Conservation (phyloP, 2,113 vertebrate species). For the Gallinago media region DNA sequence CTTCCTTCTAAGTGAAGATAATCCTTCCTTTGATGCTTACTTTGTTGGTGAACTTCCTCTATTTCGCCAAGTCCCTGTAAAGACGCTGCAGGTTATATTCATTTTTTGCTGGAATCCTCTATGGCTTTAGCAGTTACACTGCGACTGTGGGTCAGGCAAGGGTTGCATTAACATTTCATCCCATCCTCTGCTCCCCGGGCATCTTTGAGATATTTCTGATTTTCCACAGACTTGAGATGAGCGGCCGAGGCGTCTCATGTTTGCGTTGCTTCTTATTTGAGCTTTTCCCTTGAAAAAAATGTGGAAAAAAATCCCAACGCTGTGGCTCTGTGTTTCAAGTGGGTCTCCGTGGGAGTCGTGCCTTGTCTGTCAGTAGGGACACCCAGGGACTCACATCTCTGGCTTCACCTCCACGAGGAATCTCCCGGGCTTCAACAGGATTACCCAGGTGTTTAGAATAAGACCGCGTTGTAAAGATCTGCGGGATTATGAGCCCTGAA, state of each 20-base stretch:
- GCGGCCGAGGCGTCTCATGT: rapidly evolving
- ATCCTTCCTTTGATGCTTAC: background rate
- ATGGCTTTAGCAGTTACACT: background rate
- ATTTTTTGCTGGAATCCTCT: background rate
- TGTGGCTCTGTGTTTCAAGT: background rate
- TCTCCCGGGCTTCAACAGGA: slow-evolving; percentile 17
- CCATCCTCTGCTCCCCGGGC: rapidly evolving
- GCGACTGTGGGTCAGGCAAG: background rate
- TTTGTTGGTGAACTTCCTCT: slow-evolving; percentile 12
- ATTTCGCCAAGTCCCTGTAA: background rate
- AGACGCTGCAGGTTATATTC: background rate
- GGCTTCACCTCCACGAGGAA: background rate
- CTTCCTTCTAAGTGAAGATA: slow-evolving; percentile 10
- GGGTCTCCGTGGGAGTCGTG: background rate
- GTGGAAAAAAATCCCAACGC: background rate
- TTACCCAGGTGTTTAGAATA: slow-evolving; percentile 51
- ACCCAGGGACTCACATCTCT: background rate
- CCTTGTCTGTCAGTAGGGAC: background rate
- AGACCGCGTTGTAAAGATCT: slow-evolving; percentile 10
- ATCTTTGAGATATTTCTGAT: background rate
- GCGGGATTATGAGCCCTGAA: slow-evolving; percentile 7
- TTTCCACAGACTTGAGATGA: background rate
- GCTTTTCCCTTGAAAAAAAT: background rate
- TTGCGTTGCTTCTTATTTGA: background rate
- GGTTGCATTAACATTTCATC: slow-evolving; percentile 41